A percentile compares a stretch with the other conserved stretches of the same genome.
These are phyloP conservation scores for Sterna hirundo DNA, from an alignment of 2,113 vertebrate genomes.

Conservation along the genomic window DNA sequence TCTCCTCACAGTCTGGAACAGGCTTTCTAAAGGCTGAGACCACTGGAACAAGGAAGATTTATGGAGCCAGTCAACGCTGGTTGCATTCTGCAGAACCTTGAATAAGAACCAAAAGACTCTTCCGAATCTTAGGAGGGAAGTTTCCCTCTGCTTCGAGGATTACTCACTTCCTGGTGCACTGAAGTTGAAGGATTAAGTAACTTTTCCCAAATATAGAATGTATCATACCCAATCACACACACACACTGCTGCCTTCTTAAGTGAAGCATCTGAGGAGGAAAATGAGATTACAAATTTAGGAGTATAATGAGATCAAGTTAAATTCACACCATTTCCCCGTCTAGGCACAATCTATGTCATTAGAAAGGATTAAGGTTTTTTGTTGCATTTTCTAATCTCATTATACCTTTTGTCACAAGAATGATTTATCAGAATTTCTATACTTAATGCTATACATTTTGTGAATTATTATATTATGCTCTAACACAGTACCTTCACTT, in stretches of 20 bases:
- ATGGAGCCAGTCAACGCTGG: background rate
- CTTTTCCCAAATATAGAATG: constrained; percentile 29
- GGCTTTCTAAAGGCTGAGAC: background rate
- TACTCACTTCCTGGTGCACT: background rate
- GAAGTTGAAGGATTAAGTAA: constrained; percentile 38
- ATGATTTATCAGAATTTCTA: constrained; percentile 71
- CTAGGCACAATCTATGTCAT: constrained; percentile 49
- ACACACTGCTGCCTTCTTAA: constrained; percentile 9
- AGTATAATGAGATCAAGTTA: constrained; percentile 62
- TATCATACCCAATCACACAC: background rate
- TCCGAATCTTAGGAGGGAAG: background rate
- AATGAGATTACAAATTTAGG: constrained; percentile 61
- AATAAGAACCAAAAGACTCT: background rate
- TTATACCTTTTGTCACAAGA: constrained; percentile 71
- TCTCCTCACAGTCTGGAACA: background rate
- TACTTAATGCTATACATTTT: constrained; percentile 43
- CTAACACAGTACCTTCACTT: constrained; percentile 35
- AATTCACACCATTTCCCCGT: constrained; percentile 47
- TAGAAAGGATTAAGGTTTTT: constrained; percentile 70
- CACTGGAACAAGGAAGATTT: background rate
- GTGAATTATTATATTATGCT: constrained; percentile 40
- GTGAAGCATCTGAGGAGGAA: constrained; percentile 38
- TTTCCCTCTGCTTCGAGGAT: background rate
- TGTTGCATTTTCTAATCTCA: constrained; percentile 71
- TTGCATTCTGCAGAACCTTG: background rate